A percentile compares a stretch with the other conserved stretches of the same genome.
These are phyloP conservation scores for Gavialis gangeticus DNA, from an alignment of 2,113 vertebrate species.

Conservation along the genomic window DNA sequence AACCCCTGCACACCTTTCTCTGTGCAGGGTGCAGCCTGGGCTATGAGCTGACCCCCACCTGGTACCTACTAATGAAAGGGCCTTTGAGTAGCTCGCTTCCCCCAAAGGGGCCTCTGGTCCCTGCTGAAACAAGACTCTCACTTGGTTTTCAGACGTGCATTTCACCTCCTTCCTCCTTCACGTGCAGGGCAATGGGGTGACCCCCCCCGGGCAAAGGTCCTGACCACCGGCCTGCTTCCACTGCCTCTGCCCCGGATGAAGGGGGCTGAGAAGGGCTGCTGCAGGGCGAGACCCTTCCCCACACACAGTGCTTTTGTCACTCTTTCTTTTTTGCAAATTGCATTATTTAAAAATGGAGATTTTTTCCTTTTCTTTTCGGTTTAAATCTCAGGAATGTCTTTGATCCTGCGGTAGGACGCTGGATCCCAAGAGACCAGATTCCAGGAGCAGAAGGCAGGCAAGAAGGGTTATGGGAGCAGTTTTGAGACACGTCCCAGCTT, in stretches of 20 bases:
- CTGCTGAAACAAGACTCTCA: too few species aligned
- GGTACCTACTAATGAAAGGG: constrained; percentile 58
- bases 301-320: not conserved
- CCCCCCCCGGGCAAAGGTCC: too few species aligned
- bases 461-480: fast-evolving
- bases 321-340: not conserved
- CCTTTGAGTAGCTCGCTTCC: constrained; percentile 54
- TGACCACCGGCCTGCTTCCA: too few species aligned
- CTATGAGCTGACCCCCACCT: constrained; percentile 48
- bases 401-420: not conserved
- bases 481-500: not conserved
- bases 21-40: not conserved
- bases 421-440: not conserved
- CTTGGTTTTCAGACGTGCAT: not conserved
- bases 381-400: not conserved
- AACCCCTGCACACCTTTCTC: not conserved
- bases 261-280: too few species aligned
- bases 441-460: fast-evolving
- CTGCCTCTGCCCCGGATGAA: too few species aligned
- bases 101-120: constrained; percentile 63
- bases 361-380: not conserved
- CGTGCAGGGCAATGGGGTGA: not conserved
- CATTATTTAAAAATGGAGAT: not conserved
- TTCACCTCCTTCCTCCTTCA: not conserved
- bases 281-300: too few species aligned